These are phyloP conservation scores for Penelope pileata DNA, from an alignment of 2,113 vertebrate genomes.

Conservation along the genomic window DNA sequence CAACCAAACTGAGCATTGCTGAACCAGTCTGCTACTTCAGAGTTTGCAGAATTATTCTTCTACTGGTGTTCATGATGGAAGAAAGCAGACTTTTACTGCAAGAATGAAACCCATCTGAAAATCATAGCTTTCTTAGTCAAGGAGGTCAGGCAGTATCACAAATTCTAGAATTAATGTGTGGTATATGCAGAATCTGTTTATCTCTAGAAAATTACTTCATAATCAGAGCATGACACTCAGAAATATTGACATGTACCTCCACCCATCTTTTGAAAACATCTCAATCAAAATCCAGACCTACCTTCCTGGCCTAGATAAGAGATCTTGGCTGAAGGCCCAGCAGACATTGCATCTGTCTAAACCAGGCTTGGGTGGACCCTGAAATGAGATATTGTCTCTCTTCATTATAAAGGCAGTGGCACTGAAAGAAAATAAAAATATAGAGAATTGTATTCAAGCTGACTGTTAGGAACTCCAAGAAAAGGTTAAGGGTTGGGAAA, in stretches of 20 bases:
- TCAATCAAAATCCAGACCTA: constrained; percentile 2
- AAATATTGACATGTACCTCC: neutral
- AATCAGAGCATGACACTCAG: neutral
- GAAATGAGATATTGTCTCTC: constrained; percentile 22
- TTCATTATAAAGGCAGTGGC: neutral
- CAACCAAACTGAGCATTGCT: neutral
- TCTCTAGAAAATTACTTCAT: neutral
- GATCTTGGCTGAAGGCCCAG: constrained; percentile 20
- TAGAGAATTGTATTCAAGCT: neutral
- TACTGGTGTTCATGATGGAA: neutral
- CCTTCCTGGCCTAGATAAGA: neutral
- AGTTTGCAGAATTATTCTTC: neutral
- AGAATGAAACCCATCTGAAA: neutral
- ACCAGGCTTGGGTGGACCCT: constrained; percentile 33
- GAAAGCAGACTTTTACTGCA: neutral
- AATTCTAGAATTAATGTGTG: neutral
- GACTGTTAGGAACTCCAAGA: neutral
- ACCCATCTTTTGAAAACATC: constrained; percentile 24
- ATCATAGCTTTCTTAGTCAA: neutral
- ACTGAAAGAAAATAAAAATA: neutral
- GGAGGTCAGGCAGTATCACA: neutral
- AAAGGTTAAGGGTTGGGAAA: neutral
- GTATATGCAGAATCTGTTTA: neutral
- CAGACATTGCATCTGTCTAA: neutral
- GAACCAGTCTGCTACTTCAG: neutral